phyloP scores from a whole-genome alignment of 1,140 invertebrate genomes.

The Drosophila micromelanica region DNA sequence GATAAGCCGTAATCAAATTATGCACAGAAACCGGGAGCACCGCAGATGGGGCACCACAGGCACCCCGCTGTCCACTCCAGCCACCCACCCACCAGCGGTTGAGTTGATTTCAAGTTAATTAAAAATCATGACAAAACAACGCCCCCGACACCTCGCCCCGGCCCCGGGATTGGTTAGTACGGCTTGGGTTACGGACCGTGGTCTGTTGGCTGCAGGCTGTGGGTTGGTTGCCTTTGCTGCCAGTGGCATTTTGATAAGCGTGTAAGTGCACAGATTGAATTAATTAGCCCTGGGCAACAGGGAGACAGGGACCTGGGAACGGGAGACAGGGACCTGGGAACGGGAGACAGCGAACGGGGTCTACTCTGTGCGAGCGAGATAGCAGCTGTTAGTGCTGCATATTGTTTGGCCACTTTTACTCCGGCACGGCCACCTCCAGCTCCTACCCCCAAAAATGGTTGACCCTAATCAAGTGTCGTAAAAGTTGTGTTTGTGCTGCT shows the following conservation, averaged over 20 bases:
- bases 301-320: not conserved
- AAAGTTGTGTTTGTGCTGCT: constrained; percentile 59
- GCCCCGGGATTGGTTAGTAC: constrained; percentile 1
- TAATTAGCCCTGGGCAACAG: constrained; percentile 57
- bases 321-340: not conserved
- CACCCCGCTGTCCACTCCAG: constrained; percentile 1
- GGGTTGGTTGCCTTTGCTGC: constrained; percentile 29
- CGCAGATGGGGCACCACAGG: not conserved
- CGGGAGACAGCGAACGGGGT: not conserved
- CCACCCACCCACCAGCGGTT: constrained; percentile 6
- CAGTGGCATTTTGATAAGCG: constrained; percentile 69
- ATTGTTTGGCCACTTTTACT: constrained; percentile 41
- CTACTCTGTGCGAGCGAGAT: constrained; percentile 33
- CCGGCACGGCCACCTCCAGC: not conserved
- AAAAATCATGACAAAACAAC: constrained; percentile 81
- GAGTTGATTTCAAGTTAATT: constrained; percentile 84
- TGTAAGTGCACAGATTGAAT: constrained; percentile 84
- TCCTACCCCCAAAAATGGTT: constrained; percentile 23
- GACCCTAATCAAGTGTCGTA: constrained; percentile 81
- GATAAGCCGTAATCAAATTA: constrained; percentile 83
- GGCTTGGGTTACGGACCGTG: constrained; percentile 5
- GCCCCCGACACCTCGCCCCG: constrained; percentile 4
- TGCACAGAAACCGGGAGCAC: constrained; percentile 58
- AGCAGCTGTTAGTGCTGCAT: constrained; percentile 32
- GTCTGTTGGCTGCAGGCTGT: constrained; percentile 6